A percentile compares a stretch with the other conserved stretches of the same genome.
Conservation (phyloP, 2,888 invertebrate species). For the Parthenolecanium corni region DNA sequence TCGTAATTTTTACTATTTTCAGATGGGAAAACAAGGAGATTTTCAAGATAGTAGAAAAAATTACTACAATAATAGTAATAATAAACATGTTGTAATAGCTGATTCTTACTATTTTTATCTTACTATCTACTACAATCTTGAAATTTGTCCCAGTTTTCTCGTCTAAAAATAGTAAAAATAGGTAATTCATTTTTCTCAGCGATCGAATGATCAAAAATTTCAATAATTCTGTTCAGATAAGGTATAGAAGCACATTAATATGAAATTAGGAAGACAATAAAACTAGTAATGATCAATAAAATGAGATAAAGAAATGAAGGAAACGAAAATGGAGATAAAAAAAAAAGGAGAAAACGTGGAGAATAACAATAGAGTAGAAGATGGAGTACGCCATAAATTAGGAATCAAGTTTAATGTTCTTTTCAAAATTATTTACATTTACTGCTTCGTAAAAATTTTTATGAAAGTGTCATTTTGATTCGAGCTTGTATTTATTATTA, state of each 20-base stretch:
- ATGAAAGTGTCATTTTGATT: constrained; percentile 15
- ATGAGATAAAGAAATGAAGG: background rate
- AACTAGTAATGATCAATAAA: background rate
- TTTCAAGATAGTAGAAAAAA: too few species aligned
- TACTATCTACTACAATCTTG: too few species aligned
- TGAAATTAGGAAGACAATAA: background rate
- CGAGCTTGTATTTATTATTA: background rate
- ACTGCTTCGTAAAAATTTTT: constrained; percentile 13
- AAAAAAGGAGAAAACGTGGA: background rate
- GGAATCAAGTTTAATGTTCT: constrained; percentile 5
- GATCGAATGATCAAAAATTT: background rate
- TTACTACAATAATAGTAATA: too few species aligned
- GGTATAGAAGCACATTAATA: background rate
- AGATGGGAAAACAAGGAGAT: too few species aligned
- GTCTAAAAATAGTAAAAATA: too few species aligned
- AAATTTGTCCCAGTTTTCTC: too few species aligned
- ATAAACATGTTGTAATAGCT: too few species aligned
- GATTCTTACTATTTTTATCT: too few species aligned
- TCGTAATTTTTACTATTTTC: too few species aligned
- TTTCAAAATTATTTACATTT: constrained; percentile 13
- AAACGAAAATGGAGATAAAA: background rate
- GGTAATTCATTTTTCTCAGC: too few species aligned
- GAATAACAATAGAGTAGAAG: background rate
- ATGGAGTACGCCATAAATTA: constrained; percentile 2
- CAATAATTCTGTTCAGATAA: background rate